Evolutionary conservation across 2,888 invertebrate genomes (phyloP).

Genomic region (Himalopsyche tibetana): DNA sequence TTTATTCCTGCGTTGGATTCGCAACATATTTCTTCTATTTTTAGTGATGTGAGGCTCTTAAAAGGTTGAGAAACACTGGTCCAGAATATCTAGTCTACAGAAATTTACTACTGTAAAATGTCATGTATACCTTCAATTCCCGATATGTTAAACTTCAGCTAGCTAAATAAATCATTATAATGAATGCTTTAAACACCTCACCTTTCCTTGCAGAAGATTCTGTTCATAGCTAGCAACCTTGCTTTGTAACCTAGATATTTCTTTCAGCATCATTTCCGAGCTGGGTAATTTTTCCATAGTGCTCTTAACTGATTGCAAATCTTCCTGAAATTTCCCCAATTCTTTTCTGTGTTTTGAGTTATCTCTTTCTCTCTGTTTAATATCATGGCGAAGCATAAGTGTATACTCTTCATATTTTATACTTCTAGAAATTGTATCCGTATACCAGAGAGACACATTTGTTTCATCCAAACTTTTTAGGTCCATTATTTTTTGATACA

Average conservation of each 20-base stretch:
- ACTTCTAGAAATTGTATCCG: slow-evolving; percentile 68
- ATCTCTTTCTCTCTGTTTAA: slow-evolving; percentile 70
- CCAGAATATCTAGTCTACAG: too few relatives aligned
- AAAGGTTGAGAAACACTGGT: too few relatives aligned
- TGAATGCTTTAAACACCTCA: slow-evolving; percentile 69
- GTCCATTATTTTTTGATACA: slow-evolving; percentile 68
- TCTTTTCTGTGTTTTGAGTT: slow-evolving; percentile 72
- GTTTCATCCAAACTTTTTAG: slow-evolving; percentile 70
- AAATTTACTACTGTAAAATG: too few relatives aligned
- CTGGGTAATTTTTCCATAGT: slow-evolving; percentile 70
- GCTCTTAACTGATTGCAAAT: slow-evolving; percentile 70
- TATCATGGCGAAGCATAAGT: slow-evolving; percentile 71
- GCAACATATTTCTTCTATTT: too few relatives aligned
- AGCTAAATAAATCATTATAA: neutral
- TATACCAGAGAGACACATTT: slow-evolving; percentile 69
- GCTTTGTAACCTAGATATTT: slow-evolving; percentile 71
- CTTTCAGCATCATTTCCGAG: slow-evolving; percentile 71
- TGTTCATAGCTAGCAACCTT: slow-evolving; percentile 73
- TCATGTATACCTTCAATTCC: too few relatives aligned
- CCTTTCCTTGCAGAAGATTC: slow-evolving; percentile 72
- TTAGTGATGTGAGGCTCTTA: too few relatives aligned
- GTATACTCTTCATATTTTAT: slow-evolving; percentile 72
- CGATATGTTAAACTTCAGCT: too few relatives aligned
- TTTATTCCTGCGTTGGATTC: too few relatives aligned
- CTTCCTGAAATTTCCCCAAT: slow-evolving; percentile 67